A percentile compares a stretch with the other conserved stretches of the same genome.
phyloP scores from a whole-genome alignment of 2,113 vertebrate genomes.

The Natator depressus region DNA sequence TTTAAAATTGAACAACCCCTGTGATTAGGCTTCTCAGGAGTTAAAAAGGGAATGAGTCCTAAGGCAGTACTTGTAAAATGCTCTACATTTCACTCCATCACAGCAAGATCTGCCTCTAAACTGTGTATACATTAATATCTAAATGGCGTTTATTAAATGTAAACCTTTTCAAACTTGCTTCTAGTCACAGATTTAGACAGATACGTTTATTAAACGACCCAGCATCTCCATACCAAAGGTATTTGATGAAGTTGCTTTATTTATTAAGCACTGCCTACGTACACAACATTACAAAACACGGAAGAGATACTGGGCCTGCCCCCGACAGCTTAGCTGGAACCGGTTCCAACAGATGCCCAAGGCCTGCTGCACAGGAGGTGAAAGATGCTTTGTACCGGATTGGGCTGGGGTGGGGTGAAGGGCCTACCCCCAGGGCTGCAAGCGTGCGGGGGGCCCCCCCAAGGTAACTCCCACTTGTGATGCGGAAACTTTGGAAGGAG shows the following conservation, averaged over 20 bases:
- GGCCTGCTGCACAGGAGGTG: slow-evolving; percentile 32
- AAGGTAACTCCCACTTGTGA: neutral
- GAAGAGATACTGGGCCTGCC: neutral
- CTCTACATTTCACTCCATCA: neutral
- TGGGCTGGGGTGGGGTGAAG: no score
- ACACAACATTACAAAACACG: neutral
- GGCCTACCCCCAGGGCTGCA: neutral
- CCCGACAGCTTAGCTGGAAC: neutral
- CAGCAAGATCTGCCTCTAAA: neutral
- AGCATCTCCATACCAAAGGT: neutral
- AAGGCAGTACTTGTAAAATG: neutral
- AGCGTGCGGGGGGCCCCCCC: neutral
- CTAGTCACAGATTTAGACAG: slow-evolving; percentile 12
- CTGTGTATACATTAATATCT: accelerated
- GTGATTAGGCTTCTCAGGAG: neutral
- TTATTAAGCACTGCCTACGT: neutral
- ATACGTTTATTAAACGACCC: neutral
- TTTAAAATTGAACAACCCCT: neutral
- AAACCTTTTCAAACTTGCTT: neutral
- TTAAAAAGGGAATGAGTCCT: neutral
- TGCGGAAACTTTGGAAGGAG: slow-evolving; percentile 27
- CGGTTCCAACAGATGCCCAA: slow-evolving; percentile 38
- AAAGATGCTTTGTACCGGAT: neutral
- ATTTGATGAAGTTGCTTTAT: slow-evolving; percentile 21
- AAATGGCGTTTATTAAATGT: neutral